A percentile compares a stretch with the other conserved stretches of the same genome.
Evolutionary conservation across 2,797 vertebrate genomes (phyloP).

Genomic region (Bradypodion pumilum): DNA sequence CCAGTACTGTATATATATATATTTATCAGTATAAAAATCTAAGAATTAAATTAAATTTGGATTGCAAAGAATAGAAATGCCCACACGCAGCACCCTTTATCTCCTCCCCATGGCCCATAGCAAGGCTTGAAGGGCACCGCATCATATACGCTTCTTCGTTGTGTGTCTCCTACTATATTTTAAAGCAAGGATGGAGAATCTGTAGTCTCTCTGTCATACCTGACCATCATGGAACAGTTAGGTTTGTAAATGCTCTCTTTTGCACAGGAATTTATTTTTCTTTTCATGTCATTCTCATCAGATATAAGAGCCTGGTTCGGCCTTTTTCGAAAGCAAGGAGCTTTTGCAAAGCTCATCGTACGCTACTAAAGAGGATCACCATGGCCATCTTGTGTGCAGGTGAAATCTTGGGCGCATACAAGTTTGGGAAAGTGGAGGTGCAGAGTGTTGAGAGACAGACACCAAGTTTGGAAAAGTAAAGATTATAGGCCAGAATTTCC

Average conservation of each 20-base stretch:
- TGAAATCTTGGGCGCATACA: constrained; percentile 67
- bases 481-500: neutral
- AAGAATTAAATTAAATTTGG: no score
- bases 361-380: constrained; percentile 72
- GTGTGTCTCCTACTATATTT: no score
- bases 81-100: neutral
- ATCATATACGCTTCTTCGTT: neutral
- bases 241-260: neutral
- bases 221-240: neutral
- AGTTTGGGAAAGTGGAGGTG: neutral
- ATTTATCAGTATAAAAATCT: no score
- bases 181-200: no score
- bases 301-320: constrained; percentile 36
- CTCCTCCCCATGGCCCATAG: neutral
- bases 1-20: neutral
- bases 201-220: no score
- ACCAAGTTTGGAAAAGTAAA: neutral
- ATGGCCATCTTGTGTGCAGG: constrained; percentile 83
- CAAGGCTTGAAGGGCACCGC: neutral
- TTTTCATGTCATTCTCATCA: neutral
- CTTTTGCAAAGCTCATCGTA: constrained; percentile 77
- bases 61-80: neutral
- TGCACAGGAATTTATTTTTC: neutral
- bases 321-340: constrained; percentile 70
- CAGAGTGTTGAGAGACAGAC: neutral